Evolutionary conservation across 2,888 invertebrate species (phyloP).

Genomic region (Himalopsyche tibetana): DNA sequence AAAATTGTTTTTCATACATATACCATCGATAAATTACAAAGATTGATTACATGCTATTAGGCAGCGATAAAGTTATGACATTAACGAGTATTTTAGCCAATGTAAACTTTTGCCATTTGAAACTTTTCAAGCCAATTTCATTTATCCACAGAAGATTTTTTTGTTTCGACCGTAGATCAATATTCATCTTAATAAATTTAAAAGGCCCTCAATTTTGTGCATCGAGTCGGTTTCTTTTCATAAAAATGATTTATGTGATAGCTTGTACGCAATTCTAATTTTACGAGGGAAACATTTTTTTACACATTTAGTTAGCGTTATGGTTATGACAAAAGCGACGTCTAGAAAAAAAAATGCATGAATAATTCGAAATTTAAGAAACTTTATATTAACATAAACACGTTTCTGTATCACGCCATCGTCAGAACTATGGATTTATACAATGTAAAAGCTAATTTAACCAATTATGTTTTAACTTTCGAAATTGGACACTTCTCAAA

Average conservation of each 20-base stretch:
- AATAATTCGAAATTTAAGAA: no score
- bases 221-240: neutral
- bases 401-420: no score
- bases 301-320: no score
- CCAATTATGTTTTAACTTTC: no score
- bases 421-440: no score
- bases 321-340: no score
- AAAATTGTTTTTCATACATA: neutral
- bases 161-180: neutral
- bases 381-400: no score
- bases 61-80: constrained; percentile 5
- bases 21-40: neutral
- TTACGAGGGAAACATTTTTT: no score
- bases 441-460: no score
- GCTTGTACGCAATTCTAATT: neutral
- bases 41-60: neutral
- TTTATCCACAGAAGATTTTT: neutral
- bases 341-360: no score
- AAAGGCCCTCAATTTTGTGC: neutral
- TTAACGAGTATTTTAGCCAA: neutral
- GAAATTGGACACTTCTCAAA: no score
- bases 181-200: neutral
- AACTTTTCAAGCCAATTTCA: neutral
- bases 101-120: neutral
- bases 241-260: neutral